These are phyloP conservation scores for Heliangelus exortis DNA, from an alignment of 2,797 vertebrate genomes.

Conservation along the genomic window DNA sequence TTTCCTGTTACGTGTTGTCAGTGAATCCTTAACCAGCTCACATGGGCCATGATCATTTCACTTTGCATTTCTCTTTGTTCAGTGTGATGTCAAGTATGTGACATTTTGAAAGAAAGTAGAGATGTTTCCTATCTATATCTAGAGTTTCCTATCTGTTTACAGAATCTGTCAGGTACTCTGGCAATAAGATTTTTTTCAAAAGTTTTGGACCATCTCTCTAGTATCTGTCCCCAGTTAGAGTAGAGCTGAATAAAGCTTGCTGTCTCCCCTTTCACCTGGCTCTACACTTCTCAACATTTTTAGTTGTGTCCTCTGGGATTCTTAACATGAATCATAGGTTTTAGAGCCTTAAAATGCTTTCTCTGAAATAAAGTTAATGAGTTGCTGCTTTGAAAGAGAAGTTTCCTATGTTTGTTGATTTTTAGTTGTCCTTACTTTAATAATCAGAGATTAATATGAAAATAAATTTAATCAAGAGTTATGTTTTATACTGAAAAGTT, in stretches of 20 bases:
- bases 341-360: not conserved
- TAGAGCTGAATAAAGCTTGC: not conserved
- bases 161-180: not conserved
- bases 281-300: not conserved
- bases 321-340: not conserved
- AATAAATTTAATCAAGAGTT: constrained; percentile 17
- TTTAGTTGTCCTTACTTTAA: not conserved
- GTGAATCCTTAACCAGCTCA: not conserved
- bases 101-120: not conserved
- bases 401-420: not conserved
- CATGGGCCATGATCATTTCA: not conserved
- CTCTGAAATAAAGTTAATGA: not conserved
- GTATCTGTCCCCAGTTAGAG: not conserved
- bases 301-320: not conserved
- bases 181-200: not conserved
- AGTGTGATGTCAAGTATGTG: not conserved
- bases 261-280: not conserved
- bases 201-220: not conserved
- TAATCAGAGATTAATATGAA: not conserved
- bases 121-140: too few species aligned
- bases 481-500: not conserved
- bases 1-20: not conserved
- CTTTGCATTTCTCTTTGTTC: not conserved
- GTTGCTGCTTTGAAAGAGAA: not conserved
- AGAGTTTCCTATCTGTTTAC: not conserved